Evolutionary conservation across 2,113 vertebrate species (phyloP).

Genomic region (Urocitellus parryii): DNA sequence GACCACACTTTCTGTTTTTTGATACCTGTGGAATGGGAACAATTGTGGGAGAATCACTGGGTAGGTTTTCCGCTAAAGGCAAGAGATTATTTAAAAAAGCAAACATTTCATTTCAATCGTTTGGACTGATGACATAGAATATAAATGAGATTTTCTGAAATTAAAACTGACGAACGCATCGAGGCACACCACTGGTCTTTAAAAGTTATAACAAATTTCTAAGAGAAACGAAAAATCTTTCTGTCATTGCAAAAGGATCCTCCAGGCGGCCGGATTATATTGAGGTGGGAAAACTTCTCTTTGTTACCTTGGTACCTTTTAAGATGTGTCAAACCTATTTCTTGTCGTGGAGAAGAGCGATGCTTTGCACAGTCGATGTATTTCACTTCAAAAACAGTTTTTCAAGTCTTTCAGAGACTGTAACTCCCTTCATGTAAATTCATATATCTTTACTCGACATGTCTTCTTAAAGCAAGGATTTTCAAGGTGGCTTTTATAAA

Average conservation of each 20-base stretch:
- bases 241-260: not conserved
- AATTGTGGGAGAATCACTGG: constrained; percentile 76
- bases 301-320: constrained; percentile 19
- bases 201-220: constrained; percentile 12
- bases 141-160: constrained; percentile 49
- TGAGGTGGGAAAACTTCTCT: not conserved
- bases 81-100: constrained; percentile 41
- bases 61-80: constrained; percentile 71
- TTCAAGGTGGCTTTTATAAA: constrained; percentile 57
- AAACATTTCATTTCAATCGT: constrained; percentile 27
- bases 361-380: not conserved
- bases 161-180: not conserved
- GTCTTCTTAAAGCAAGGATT: constrained; percentile 18
- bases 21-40: constrained; percentile 75
- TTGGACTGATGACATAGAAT: constrained; percentile 3
- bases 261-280: not conserved
- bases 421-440: constrained; percentile 49
- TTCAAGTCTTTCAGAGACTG: constrained; percentile 22
- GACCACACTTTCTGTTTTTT: constrained; percentile 83
- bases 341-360: not conserved
- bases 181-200: not conserved
- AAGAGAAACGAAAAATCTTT: constrained; percentile 48
- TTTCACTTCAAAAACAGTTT: constrained; percentile 64
- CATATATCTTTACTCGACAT: constrained; percentile 7
- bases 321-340: constrained; percentile 20